A percentile compares a stretch with the other conserved stretches of the same genome.
Evolutionary conservation across 2,888 invertebrate genomes (phyloP).

Genomic region (Ditula angustiorana): DNA sequence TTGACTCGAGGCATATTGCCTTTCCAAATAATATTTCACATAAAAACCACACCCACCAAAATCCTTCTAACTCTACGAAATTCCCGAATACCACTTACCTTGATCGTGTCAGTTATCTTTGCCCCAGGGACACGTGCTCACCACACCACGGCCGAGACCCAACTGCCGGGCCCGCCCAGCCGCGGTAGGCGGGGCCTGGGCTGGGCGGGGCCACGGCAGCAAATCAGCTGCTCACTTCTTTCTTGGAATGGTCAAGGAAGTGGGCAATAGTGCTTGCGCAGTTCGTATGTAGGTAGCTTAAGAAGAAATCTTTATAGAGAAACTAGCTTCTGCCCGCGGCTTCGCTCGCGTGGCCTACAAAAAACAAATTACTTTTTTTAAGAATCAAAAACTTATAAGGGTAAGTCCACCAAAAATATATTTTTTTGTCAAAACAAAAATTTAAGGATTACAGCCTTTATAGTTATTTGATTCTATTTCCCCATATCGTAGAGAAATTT

Average conservation of each 20-base stretch:
- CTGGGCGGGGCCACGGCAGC: constrained; percentile 70
- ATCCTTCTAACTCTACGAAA: neutral
- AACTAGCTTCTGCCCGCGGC: too few species aligned
- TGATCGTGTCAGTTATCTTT: neutral
- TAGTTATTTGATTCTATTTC: too few species aligned
- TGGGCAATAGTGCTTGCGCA: constrained; percentile 50
- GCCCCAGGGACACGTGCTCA: constrained; percentile 43
- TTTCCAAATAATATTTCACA: too few species aligned
- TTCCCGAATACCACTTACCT: constrained; percentile 22
- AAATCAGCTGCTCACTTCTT: constrained; percentile 71
- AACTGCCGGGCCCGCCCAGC: constrained; percentile 71
- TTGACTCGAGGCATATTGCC: too few species aligned
- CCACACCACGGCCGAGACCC: constrained; percentile 49
- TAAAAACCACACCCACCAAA: neutral
- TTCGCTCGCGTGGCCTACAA: too few species aligned
- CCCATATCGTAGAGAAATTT: too few species aligned
- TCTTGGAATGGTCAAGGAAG: constrained; percentile 69
- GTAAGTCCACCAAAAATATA: too few species aligned
- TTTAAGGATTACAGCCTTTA: too few species aligned
- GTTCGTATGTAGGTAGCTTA: constrained; percentile 8
- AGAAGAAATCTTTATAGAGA: too few species aligned
- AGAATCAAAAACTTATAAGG: too few species aligned
- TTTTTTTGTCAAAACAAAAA: too few species aligned
- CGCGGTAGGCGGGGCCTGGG: constrained; percentile 66
- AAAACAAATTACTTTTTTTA: too few species aligned